Conservation (phyloP, 2,888 invertebrate species). For the Cylloceria caligata region DNA sequence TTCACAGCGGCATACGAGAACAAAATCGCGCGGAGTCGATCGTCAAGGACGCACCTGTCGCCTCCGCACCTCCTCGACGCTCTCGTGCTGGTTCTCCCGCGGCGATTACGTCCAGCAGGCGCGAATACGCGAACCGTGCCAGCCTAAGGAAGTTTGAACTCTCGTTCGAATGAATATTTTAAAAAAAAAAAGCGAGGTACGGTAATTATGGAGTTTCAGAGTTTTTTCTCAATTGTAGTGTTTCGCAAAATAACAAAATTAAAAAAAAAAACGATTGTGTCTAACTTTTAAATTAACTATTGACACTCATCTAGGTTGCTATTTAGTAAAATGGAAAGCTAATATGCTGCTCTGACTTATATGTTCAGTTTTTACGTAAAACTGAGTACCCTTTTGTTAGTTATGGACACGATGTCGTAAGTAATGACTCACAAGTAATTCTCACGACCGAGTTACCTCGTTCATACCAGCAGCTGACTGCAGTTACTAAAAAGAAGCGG, state of each 20-base stretch:
- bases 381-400: background rate
- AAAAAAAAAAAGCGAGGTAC: background rate
- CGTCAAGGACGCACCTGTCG: constrained; percentile 76
- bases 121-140: constrained; percentile 41
- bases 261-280: background rate
- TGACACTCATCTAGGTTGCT: background rate
- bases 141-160: constrained; percentile 24
- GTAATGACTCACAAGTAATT: background rate
- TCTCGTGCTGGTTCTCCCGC: constrained; percentile 61
- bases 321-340: background rate
- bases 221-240: background rate
- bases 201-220: background rate
- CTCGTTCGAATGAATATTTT: background rate
- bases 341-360: background rate
- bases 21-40: constrained; percentile 66
- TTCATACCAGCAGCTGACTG: background rate
- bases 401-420: background rate
- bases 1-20: constrained; percentile 46
- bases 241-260: too few relatives aligned
- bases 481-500: background rate
- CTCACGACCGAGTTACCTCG: background rate
- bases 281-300: background rate
- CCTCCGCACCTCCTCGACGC: constrained; percentile 62
- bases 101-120: constrained; percentile 64
- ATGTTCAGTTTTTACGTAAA: background rate